Evolutionary conservation across 1,140 invertebrate species (phyloP).

Genomic region (Drosophila micromelanica): DNA sequence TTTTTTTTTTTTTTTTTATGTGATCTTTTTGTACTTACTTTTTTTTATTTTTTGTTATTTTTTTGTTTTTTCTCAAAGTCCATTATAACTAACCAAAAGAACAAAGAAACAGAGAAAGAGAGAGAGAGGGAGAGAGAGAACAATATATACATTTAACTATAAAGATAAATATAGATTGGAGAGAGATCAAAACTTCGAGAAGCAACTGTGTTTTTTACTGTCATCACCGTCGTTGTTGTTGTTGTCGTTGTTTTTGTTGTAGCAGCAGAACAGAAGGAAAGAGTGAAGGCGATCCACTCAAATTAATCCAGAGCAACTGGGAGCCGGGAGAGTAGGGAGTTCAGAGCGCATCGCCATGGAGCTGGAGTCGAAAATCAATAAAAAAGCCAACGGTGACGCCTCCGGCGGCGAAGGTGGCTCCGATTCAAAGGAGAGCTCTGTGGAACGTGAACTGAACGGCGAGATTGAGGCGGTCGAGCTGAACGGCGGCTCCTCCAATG

Average conservation of each 20-base stretch:
- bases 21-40: too few relatives aligned
- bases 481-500: slow-evolving; percentile 61
- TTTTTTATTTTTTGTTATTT: not conserved
- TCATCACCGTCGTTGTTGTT: slow-evolving; percentile 16
- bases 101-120: slow-evolving; percentile 11
- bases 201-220: slow-evolving; percentile 16
- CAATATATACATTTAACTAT: not conserved
- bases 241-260: too few relatives aligned
- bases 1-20: not conserved
- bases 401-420: slow-evolving; percentile 27
- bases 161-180: not conserved
- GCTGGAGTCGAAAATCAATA: slow-evolving; percentile 59
- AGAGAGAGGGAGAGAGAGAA: too few relatives aligned
- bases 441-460: slow-evolving; percentile 79
- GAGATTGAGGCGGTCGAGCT: slow-evolving; percentile 77
- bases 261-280: not conserved
- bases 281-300: not conserved
- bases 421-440: slow-evolving; percentile 81
- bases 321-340: not conserved
- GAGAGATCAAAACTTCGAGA: not conserved
- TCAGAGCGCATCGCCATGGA: slow-evolving; percentile 55
- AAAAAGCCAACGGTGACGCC: slow-evolving; percentile 57
- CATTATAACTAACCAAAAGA: slow-evolving; percentile 9
- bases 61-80: too few relatives aligned
- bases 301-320: not conserved